phyloP scores from a whole-genome alignment of 2,888 invertebrate genomes.

The Parasteatoda lunata region DNA sequence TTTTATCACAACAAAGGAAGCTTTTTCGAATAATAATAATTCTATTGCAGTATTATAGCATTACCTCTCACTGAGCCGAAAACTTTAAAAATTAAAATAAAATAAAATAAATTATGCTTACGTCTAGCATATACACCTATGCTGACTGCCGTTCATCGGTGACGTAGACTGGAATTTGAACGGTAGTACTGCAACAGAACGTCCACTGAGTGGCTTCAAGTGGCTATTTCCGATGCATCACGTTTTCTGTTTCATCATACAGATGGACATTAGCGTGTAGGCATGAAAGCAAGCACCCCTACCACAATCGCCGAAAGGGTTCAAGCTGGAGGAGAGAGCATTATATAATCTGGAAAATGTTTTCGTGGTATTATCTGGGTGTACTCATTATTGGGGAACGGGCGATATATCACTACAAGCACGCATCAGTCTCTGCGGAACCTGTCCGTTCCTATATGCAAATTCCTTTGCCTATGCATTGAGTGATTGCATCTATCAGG shows the following conservation, averaged over 20 bases:
- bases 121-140: constrained; percentile 5
- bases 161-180: constrained; percentile 19
- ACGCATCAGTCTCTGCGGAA: constrained; percentile 9
- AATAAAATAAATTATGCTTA: neutral
- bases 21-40: too few species aligned
- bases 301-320: constrained; percentile 1
- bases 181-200: constrained; percentile 5
- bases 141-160: constrained; percentile 10
- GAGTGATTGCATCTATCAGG: constrained; percentile 4
- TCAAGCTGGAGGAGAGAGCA: neutral
- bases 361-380: constrained; percentile 1
- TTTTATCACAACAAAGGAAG: too few species aligned
- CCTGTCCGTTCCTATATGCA: neutral
- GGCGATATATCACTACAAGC: neutral
- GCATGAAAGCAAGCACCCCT: constrained; percentile 14
- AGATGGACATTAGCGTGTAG: constrained; percentile 4
- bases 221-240: constrained; percentile 23
- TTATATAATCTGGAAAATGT: constrained; percentile 8
- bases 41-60: too few species aligned
- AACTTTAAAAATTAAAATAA: too few species aligned
- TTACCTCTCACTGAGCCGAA: too few species aligned
- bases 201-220: constrained; percentile 14
- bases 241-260: constrained; percentile 4
- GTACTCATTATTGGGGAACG: constrained; percentile 16
- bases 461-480: constrained; percentile 13